phyloP scores from a whole-genome alignment of 30 jellyfish, hydroid and myxozoan species.

The Morbakka virulenta region DNA sequence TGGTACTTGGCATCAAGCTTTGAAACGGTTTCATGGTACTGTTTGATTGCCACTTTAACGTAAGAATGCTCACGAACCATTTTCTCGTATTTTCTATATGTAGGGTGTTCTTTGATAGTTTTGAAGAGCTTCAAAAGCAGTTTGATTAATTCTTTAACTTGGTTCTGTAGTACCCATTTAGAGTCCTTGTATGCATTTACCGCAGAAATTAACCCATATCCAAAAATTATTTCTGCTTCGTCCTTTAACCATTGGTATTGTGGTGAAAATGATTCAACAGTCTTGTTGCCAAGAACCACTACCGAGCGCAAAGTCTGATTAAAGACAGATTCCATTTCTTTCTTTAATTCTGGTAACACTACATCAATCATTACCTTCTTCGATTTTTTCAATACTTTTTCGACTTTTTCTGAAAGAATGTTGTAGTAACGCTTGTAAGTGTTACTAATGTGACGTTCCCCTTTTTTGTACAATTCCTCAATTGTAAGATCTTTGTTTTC shows the following conservation, averaged over 20 bases:
- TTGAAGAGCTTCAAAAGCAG: conserved; percentile 30
- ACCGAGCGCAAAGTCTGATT: conserved; percentile 92
- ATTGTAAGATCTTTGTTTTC: conserved; percentile 73
- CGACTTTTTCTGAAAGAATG: conserved; percentile 12
- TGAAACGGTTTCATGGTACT: conserved; percentile 39
- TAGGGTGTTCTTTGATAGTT: conserved; percentile 72
- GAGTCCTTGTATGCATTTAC: conserved; percentile 33
- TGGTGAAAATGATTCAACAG: conserved; percentile 84
- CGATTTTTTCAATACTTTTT: conserved; percentile 30
- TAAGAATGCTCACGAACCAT: conserved; percentile 39
- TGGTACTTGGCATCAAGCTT: conserved; percentile 29
- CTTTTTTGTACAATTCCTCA: conserved; percentile 71
- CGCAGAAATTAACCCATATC: no score
- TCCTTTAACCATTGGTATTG: conserved; percentile 70
- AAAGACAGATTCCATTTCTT: conserved; percentile 83
- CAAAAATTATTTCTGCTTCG: no score
- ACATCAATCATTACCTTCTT: conserved; percentile 50
- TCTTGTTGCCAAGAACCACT: conserved; percentile 80
- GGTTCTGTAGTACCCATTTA: not conserved
- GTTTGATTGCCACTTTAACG: conserved; percentile 31
- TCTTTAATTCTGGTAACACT: conserved; percentile 68
- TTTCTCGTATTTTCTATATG: conserved; percentile 3
- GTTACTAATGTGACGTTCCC: conserved; percentile 5
- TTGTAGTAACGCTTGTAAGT: conserved; percentile 13
- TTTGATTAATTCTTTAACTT: conserved; percentile 43